phyloP scores from a whole-genome alignment of 1,140 invertebrate genomes.

The Babylonia areolata region DNA sequence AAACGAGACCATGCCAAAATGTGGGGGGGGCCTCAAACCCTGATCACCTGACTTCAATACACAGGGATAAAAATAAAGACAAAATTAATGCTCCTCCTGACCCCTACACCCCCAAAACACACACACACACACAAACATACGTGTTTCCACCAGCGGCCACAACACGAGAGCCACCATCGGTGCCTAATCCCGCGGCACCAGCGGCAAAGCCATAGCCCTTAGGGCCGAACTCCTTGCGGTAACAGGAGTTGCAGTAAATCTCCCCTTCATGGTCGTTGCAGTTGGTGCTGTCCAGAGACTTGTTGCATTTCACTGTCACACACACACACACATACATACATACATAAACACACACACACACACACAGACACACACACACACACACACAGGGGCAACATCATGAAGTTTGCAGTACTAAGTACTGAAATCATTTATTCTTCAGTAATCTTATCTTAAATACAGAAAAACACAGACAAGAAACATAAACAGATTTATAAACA shows the following conservation, averaged over 20 bases:
- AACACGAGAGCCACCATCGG: background rate
- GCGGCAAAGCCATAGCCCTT: constrained; percentile 26
- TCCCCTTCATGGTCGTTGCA: constrained; percentile 95
- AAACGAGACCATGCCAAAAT: too few species aligned
- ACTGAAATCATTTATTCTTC: background rate
- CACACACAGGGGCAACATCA: background rate
- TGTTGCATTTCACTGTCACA: constrained; percentile 84
- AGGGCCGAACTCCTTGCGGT: constrained; percentile 93
- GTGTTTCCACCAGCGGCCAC: too few species aligned
- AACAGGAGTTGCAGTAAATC: constrained; percentile 95
- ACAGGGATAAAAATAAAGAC: too few species aligned
- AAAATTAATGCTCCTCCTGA: too few species aligned
- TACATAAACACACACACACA: too few species aligned
- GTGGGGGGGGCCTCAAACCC: too few species aligned
- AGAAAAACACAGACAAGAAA: background rate
- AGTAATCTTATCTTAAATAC: too few species aligned
- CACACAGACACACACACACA: constrained; percentile 9
- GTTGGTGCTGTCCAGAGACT: constrained; percentile 94
- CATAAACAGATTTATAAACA: background rate
- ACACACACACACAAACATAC: too few species aligned
- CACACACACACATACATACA: background rate
- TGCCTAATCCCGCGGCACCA: background rate
- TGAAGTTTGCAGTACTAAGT: background rate
- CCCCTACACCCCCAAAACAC: too few species aligned
- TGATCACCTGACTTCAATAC: too few species aligned